Percentiles rank a stretch among this genome's conserved stretches.
These are phyloP conservation scores for Ptychoptera contaminata DNA, from an alignment of 2,888 invertebrate species.

Conservation along the genomic window DNA sequence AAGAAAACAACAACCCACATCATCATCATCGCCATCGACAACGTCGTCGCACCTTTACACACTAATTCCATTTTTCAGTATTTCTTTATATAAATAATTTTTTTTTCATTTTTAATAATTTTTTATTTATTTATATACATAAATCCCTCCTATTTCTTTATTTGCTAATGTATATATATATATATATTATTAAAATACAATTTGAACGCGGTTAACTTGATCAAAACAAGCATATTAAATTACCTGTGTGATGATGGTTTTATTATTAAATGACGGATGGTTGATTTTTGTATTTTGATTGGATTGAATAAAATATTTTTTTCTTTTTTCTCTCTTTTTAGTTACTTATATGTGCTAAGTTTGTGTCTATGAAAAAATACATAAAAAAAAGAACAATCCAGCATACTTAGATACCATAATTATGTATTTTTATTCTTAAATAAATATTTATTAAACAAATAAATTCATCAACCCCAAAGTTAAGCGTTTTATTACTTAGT, in stretches of 20 bases:
- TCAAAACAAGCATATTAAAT: slow-evolving; percentile 14
- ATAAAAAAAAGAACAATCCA: background rate
- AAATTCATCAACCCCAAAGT: no score
- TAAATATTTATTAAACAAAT: background rate
- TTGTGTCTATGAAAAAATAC: no score
- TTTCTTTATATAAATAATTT: background rate
- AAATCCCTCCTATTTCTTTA: slow-evolving; percentile 1
- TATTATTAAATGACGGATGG: slow-evolving; percentile 8
- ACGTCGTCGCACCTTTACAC: background rate
- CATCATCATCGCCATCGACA: background rate
- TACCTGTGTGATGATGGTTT: slow-evolving; percentile 16
- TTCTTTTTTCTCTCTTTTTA: background rate
- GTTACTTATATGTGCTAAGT: no score
- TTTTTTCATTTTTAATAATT: background rate
- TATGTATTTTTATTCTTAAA: background rate
- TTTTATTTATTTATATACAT: background rate
- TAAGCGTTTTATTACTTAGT: no score
- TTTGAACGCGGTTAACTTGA: background rate
- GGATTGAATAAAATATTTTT: background rate
- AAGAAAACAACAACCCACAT: no score
- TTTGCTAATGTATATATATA: no score
- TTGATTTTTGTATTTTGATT: background rate
- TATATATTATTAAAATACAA: background rate
- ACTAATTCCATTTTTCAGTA: background rate
- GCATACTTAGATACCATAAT: background rate